Conservation (phyloP, 2,797 vertebrate genomes). For the Etheostoma nigrum region DNA sequence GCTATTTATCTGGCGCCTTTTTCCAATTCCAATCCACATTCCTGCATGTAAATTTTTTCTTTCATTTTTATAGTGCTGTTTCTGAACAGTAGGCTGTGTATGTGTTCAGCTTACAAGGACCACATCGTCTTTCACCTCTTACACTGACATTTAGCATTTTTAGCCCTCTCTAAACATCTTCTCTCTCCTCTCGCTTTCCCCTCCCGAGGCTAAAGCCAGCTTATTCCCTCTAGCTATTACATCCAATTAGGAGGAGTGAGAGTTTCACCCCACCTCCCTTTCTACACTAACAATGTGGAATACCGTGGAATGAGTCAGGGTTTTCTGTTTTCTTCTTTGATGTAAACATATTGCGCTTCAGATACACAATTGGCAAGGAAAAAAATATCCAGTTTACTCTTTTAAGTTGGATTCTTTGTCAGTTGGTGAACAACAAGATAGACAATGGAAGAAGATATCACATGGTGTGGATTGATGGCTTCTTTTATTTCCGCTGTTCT, state of each 20-base stretch:
- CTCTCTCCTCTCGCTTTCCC: conserved; percentile 52
- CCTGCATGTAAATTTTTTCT: conserved; percentile 4
- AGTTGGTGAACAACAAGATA: conserved; percentile 59
- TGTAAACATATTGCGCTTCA: conserved; percentile 78
- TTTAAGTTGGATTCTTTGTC: conserved; percentile 66
- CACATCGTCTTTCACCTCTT: conserved; percentile 55
- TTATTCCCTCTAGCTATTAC: conserved; percentile 83
- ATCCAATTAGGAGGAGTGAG: conserved; percentile 83
- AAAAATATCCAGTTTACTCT: conserved; percentile 64
- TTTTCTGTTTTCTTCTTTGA: conserved; percentile 75
- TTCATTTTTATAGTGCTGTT: conserved; percentile 20
- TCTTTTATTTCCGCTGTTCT: conserved; percentile 38
- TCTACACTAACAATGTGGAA: conserved; percentile 66
- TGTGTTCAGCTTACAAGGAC: conserved; percentile 42
- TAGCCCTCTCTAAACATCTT: conserved; percentile 69
- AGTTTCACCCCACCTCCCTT: conserved; percentile 66
- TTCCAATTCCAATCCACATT: conserved; percentile 29
- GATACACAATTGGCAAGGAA: conserved; percentile 62
- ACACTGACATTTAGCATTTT: conserved; percentile 69
- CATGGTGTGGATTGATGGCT: conserved; percentile 34
- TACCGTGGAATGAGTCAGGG: conserved; percentile 72
- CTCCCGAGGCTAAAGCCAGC: conserved; percentile 72
- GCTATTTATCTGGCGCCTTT: conserved; percentile 43
- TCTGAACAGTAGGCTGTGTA: conserved; percentile 24
- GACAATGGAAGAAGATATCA: conserved; percentile 34